Conservation (phyloP, 1,140 invertebrate genomes). For the Zaprionus taronus region DNA sequence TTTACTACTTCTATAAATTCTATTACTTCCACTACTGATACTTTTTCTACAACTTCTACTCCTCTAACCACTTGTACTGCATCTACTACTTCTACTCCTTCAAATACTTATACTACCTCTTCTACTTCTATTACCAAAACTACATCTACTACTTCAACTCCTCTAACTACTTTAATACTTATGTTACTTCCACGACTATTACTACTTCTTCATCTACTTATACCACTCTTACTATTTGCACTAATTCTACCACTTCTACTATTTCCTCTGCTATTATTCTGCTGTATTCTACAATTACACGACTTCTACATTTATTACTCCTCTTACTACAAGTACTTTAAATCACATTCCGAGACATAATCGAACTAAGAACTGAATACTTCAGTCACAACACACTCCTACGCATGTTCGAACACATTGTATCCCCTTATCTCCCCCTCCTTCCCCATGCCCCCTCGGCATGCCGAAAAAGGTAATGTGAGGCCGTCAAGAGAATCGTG, state of each 20-base stretch:
- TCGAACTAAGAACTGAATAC: not conserved
- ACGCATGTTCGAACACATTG: not conserved
- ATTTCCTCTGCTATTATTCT: not conserved
- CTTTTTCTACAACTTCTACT: no score
- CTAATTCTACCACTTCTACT: no score
- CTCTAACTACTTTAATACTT: no score
- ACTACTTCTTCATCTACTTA: no score
- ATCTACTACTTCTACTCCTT: no score
- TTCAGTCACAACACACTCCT: not conserved
- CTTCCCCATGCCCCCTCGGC: not conserved
- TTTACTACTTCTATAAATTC: no score
- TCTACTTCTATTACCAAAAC: no score
- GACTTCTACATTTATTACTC: not conserved
- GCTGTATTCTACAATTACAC: not conserved
- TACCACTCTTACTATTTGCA: no score
- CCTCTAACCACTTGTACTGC: no score
- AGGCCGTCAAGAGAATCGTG: conserved; percentile 7
- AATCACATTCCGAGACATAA: not conserved
- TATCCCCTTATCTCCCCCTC: not conserved
- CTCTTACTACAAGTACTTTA: not conserved
- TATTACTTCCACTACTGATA: no score
- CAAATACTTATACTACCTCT: no score
- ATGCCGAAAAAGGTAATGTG: not conserved
- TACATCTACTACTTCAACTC: no score
- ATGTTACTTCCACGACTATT: accelerated